A percentile compares a stretch with the other conserved stretches of the same genome.
Evolutionary conservation across 2,797 vertebrate genomes (phyloP).

Genomic region (Xiphophorus birchmanni): DNA sequence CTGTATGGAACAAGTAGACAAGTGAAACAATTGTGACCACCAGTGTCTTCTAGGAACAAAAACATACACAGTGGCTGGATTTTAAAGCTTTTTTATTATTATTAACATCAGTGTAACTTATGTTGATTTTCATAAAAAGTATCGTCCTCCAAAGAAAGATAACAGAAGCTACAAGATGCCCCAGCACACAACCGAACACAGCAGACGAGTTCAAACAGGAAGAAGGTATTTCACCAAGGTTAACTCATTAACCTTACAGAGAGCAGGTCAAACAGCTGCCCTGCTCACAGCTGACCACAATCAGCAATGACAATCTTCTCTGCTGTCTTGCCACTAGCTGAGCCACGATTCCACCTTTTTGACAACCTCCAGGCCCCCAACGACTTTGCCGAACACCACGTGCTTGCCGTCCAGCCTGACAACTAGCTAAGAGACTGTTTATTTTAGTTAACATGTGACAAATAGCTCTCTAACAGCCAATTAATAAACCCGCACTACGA

Average conservation of each 20-base stretch:
- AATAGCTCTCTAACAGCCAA: constrained; percentile 34
- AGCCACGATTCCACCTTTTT: constrained; percentile 83
- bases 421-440: neutral
- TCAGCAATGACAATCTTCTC: constrained; percentile 85
- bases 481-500: neutral
- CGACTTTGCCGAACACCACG: constrained; percentile 88
- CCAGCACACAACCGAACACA: constrained; percentile 2
- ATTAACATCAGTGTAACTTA: neutral
- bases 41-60: neutral
- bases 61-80: neutral
- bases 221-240: constrained; percentile 7
- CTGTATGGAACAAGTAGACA: neutral
- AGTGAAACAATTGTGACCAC: neutral
- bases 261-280: neutral
- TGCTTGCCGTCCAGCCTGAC: constrained; percentile 92
- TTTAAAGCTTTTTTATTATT: neutral
- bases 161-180: constrained; percentile 48
- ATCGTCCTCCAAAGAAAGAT: constrained; percentile 20
- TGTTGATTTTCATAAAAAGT: neutral
- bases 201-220: neutral
- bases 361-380: constrained; percentile 84
- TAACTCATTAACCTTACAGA: neutral
- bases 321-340: constrained; percentile 79
- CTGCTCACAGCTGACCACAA: constrained; percentile 76
- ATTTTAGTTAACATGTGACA: constrained; percentile 8